Evolutionary conservation across 1,140 invertebrate species (phyloP).

Genomic region (Diachasmimorpha longicaudata): DNA sequence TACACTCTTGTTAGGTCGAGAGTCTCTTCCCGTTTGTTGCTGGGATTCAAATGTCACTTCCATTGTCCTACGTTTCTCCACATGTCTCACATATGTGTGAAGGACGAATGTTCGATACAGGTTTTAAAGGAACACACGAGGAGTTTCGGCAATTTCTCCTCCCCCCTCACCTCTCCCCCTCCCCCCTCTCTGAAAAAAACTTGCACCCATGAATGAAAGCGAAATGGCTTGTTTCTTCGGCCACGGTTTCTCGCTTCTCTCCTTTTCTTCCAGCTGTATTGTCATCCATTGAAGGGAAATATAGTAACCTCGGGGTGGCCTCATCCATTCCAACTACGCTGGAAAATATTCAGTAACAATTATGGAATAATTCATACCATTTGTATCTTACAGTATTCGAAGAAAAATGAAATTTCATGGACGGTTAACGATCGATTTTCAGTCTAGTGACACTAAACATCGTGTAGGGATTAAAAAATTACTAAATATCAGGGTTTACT

Average conservation of each 20-base stretch:
- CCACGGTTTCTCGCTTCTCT: neutral
- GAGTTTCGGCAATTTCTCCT: neutral
- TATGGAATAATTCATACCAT: no score
- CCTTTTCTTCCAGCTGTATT: neutral
- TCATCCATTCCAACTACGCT: no score
- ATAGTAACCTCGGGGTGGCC: no score
- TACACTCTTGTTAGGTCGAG: neutral
- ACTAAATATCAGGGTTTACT: no score
- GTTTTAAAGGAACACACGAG: conserved; percentile 21
- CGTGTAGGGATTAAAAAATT: no score
- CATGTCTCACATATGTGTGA: neutral
- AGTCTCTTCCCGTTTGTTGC: neutral
- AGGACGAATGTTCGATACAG: conserved; percentile 11
- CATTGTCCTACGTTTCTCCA: neutral
- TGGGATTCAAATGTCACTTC: neutral
- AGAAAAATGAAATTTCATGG: no score
- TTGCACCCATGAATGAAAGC: conserved; percentile 8
- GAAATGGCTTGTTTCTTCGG: neutral
- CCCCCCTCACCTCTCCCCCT: neutral
- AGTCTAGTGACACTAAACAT: no score
- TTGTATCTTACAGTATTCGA: no score
- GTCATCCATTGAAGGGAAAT: neutral
- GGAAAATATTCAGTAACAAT: no score
- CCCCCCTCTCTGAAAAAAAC: neutral
- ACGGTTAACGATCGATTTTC: no score